Base-by-base conservation (phyloP, 2,113 vertebrate species). In the Onychostruthus taczanowskii region DNA sequence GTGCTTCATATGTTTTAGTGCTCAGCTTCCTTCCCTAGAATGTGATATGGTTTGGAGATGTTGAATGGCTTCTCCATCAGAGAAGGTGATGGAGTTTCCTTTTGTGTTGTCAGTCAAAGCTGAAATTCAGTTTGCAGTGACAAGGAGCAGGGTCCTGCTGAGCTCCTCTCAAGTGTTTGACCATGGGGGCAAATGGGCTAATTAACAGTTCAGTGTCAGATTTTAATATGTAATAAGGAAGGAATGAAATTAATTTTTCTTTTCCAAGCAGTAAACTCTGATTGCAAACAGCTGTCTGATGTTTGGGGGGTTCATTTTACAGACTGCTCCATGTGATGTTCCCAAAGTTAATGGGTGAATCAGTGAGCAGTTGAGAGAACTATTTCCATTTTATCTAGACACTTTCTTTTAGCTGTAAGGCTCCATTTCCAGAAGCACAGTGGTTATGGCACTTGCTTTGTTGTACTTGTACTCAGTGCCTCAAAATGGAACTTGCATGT, bases 401-500 rank as follows among this genome's bases (percentile, higher is more conserved):
- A 8, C 37, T 92, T 72, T 77, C 44, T 92, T 81, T 70, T 33
- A 89, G 73, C 84, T 66, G 44, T 35, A n/a, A 84, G 81, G 86
- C 78, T 89, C 50, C 44, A 47, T 89, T 93, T 94, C 87, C 90
- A 90, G 8, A 78, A 84, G 67, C 55, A 7, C 26, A 70, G 82
- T 72, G 76, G 59, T 91, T 95, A 89, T 95, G 92, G 94, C 95
- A 84, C 91, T 95, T 67, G 62, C 86, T 92, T 96, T 95, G 72
- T 96, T 96, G 28, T 91, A 55, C 83, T 97, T 96, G 94, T 77
- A 74, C 83, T 93, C 55, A 3, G 73, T 81, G 89, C 93, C 83
- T 97, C 81, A 63, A 66, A 95, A 95, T 95, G 90, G 90, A 95
- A 91, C 84, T 96, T 82, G 82, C 75, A 93, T 94, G 93, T 97